These are phyloP conservation scores for Drosophila pseudoobscura DNA, from an alignment of 1,140 invertebrate genomes.

Conservation along the genomic window DNA sequence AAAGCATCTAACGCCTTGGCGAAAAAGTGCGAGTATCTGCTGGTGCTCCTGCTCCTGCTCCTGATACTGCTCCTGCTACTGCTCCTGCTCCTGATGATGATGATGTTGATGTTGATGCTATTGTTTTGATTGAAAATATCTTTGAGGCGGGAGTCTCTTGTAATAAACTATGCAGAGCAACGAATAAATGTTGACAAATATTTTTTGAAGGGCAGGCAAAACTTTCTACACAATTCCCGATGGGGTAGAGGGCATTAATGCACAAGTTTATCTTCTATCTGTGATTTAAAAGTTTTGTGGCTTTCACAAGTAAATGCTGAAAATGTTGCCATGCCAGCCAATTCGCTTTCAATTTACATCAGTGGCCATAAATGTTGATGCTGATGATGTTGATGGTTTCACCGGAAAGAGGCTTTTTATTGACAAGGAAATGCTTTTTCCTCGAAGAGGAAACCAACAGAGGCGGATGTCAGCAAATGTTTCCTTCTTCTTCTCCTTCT, in stretches of 20 bases:
- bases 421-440: conserved; percentile 53
- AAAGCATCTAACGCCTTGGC: conserved; percentile 63
- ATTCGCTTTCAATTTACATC: conserved; percentile 47
- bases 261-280: conserved; percentile 22
- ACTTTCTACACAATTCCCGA: conserved; percentile 6
- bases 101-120: conserved; percentile 36
- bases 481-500: conserved; percentile 6
- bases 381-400: conserved; percentile 38
- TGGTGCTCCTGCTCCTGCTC: not conserved
- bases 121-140: conserved; percentile 62
- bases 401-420: conserved; percentile 49
- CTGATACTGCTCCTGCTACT: not conserved
- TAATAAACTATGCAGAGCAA: conserved; percentile 14
- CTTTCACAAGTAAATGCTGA: conserved; percentile 29
- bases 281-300: conserved; percentile 32
- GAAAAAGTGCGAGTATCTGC: conserved; percentile 17
- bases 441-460: conserved; percentile 37
- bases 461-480: conserved; percentile 47
- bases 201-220: conserved; percentile 5
- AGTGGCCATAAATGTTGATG: conserved; percentile 16
- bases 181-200: conserved; percentile 31
- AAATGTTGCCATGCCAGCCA: not conserved
- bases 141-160: conserved; percentile 1
- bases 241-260: conserved; percentile 29
- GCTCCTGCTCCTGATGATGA: conserved; percentile 11